Percentiles rank a stretch among this genome's conserved stretches.
Evolutionary conservation across 2,888 invertebrate genomes (phyloP).

Genomic region (Opisthograptis luteolata): DNA sequence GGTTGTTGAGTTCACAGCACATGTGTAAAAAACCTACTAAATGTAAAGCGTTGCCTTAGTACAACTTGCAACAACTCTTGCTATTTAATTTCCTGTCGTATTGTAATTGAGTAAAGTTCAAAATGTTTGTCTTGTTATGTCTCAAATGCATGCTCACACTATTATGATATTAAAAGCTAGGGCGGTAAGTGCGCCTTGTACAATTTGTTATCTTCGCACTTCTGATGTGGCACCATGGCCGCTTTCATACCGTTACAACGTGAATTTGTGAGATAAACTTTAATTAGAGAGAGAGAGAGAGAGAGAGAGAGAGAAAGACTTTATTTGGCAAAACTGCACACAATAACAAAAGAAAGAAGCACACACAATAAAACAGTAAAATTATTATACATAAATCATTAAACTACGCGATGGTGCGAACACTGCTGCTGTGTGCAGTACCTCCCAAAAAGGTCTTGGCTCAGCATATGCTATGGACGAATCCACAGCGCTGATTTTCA

Average conservation of each 20-base stretch:
- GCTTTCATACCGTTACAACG: not conserved
- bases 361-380: too few species aligned
- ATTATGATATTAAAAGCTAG: conserved; percentile 6
- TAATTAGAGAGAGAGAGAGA: too few species aligned
- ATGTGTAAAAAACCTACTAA: conserved; percentile 66
- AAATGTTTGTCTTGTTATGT: conserved; percentile 4
- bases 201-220: conserved; percentile 7
- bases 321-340: too few species aligned
- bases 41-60: conserved; percentile 39
- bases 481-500: too few species aligned
- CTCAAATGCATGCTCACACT: not conserved
- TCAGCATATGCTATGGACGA: too few species aligned
- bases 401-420: too few species aligned
- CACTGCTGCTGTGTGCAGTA: too few species aligned
- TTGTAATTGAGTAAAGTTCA: conserved; percentile 14
- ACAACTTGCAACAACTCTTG: conserved; percentile 11
- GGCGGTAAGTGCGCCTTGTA: conserved; percentile 9
- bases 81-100: conserved; percentile 14
- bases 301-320: too few species aligned
- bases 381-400: too few species aligned
- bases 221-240: not conserved
- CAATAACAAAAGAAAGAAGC: too few species aligned
- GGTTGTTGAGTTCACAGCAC: conserved; percentile 71
- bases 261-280: too few species aligned
- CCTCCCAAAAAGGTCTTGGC: too few species aligned